Base-by-base conservation (phyloP, 2,888 invertebrate species). In the Neria commutata region DNA sequence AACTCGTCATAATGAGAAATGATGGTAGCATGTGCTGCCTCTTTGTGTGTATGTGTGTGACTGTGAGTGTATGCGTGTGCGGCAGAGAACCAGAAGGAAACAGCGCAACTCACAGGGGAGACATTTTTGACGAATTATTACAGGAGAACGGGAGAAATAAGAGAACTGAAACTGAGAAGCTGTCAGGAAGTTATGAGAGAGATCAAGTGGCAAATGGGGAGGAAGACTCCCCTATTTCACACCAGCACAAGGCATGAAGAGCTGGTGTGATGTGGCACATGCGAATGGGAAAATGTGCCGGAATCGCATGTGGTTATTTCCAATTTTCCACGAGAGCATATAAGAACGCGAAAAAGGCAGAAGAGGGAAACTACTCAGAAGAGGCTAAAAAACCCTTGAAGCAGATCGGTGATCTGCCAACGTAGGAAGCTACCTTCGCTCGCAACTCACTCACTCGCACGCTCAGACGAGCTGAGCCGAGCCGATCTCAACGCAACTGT, bases 101-200 rank as follows among this genome's bases (percentile, higher is more conserved):
- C 29, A 33, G n/a, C 56, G n/a, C 24, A 49, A 50, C 37, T 47
- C 60, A 34, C 62, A 53, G 46, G 64, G 63, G 58, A 63, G 57
- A 61, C 45, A 65, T 61, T 56, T 65, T 67, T 67, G 68, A 69
- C 66, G 70, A 75, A 70, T 72, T 75, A 75, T 75, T 74, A 67
- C 69, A 63, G 67, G 53, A 45, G 49, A 58, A 58, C 34, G 55
- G 69, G 26, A 33, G 46, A 59, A 68, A 70, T 54, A 53, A 54
- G 68, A 67, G 70, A 62, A 65, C 42, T 47, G 62, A 50, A 62
- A 60, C 51, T 50, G 58, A 62, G 63, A 64, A 63, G 68, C 62
- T 73, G 75, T 69, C 71, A 68, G 67, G n/a, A 74, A 74, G 66
- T 68, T 71, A 70, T 67, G 63, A 65, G 62, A 40, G 59, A 56